Conservation (phyloP, 2,113 vertebrate species). For the Caloenas nicobarica region DNA sequence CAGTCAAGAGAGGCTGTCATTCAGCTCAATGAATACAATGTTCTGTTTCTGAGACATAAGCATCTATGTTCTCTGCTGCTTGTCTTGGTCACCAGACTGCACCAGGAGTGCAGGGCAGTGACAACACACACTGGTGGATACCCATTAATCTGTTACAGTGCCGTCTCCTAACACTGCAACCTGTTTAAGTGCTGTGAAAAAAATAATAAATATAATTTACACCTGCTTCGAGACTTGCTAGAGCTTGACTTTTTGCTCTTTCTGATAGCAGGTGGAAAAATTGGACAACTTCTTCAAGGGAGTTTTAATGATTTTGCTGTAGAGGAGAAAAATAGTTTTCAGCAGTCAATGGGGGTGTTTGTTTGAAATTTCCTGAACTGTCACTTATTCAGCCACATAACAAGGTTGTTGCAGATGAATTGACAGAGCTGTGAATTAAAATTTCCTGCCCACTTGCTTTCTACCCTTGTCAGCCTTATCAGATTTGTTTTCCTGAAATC, state of each 20-base stretch:
- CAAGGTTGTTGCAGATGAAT: conserved; percentile 37
- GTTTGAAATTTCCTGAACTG: conserved; percentile 39
- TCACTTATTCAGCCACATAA: conserved; percentile 31
- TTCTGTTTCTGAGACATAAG: neutral
- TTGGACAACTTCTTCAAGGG: conserved; percentile 8
- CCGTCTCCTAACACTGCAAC: neutral
- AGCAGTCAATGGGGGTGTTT: conserved; percentile 14
- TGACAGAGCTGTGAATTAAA: conserved; percentile 36
- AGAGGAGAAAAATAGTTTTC: conserved; percentile 40
- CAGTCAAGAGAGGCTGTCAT: neutral
- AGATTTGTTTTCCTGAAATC: conserved; percentile 37
- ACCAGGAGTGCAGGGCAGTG: neutral
- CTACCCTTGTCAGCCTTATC: conserved; percentile 39
- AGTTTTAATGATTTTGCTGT: conserved; percentile 46
- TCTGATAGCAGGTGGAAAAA: conserved; percentile 9
- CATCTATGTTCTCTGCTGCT: neutral
- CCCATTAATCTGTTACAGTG: neutral
- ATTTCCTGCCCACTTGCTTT: conserved; percentile 55
- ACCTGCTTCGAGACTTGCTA: neutral
- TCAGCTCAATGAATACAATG: neutral
- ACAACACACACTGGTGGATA: neutral
- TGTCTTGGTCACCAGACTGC: neutral
- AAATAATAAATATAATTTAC: neutral
- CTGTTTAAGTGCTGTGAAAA: neutral
- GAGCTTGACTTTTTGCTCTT: conserved; percentile 42